Evolutionary conservation across 2,113 vertebrate genomes (phyloP).

Genomic region (Cynoglossus semilaevis): DNA sequence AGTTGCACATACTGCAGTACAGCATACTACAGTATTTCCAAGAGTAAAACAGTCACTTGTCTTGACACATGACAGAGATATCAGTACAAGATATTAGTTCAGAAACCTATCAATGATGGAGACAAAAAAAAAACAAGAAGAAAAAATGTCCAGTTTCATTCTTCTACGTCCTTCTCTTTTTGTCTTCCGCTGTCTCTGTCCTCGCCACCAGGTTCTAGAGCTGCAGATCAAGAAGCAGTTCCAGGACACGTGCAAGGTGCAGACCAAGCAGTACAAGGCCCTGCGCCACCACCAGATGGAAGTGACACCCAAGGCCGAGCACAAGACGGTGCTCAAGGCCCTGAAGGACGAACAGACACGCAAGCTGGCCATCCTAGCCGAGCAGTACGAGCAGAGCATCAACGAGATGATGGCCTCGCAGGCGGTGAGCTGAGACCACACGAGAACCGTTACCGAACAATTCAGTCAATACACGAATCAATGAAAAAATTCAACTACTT

Average conservation of each 20-base stretch:
- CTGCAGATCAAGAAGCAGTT: conserved; percentile 99
- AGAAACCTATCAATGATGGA: too few relatives aligned
- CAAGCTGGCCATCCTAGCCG: conserved; percentile 97
- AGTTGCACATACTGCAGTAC: too few relatives aligned
- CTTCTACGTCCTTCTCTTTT: neutral
- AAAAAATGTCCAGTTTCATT: neutral
- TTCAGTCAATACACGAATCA: too few relatives aligned
- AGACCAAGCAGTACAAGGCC: conserved; percentile 99
- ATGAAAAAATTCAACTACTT: too few relatives aligned
- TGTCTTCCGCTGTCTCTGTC: neutral
- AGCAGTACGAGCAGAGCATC: conserved; percentile 99
- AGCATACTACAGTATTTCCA: too few relatives aligned
- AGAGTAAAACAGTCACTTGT: too few relatives aligned
- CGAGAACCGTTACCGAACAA: neutral
- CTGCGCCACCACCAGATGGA: conserved; percentile 99
- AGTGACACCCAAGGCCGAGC: conserved; percentile 97
- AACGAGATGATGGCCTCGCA: conserved; percentile 99
- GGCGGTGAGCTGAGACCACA: conserved; percentile 79
- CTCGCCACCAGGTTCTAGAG: conserved; percentile 87
- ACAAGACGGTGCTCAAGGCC: conserved; percentile 96
- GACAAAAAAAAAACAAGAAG: too few relatives aligned
- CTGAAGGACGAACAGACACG: conserved; percentile 98
- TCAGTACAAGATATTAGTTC: too few relatives aligned
- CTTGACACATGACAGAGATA: too few relatives aligned
- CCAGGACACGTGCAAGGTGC: conserved; percentile 99